phyloP scores from a whole-genome alignment of 2,797 vertebrate species.

The Sus cebifrons region DNA sequence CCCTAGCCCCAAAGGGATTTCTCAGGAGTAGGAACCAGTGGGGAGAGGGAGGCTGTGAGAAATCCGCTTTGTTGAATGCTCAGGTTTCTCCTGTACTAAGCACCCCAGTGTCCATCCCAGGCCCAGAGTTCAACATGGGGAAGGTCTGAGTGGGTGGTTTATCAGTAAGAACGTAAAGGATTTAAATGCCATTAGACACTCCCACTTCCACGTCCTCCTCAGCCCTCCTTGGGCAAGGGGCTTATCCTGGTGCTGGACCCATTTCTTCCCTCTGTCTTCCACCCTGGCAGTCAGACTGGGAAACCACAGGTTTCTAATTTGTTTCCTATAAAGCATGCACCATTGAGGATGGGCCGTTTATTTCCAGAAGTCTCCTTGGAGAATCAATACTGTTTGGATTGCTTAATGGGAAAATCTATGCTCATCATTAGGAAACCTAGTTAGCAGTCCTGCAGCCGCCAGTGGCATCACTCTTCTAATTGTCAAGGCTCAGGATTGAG shows the following conservation, averaged over 20 bases:
- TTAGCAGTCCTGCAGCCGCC: conserved; percentile 73
- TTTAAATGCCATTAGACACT: background rate
- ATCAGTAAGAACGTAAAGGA: background rate
- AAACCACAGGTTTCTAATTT: conserved; percentile 67
- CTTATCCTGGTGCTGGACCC: background rate
- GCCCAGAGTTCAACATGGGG: background rate
- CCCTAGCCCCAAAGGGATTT: background rate
- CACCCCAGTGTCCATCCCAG: background rate
- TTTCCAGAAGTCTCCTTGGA: conserved; percentile 84
- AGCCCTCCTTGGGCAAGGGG: background rate
- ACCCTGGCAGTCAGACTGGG: conserved; percentile 54
- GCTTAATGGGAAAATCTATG: conserved; percentile 90
- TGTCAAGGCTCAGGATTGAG: conserved; percentile 39
- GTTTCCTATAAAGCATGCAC: conserved; percentile 71
- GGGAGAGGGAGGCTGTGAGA: background rate
- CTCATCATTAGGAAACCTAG: conserved; percentile 84
- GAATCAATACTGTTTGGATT: conserved; percentile 89
- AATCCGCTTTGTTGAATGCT: background rate
- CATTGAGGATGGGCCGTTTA: conserved; percentile 72
- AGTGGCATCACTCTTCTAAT: conserved; percentile 80
- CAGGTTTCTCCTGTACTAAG: conserved; percentile 13
- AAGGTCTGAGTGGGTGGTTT: background rate
- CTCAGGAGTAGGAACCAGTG: background rate
- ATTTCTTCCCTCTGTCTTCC: background rate
- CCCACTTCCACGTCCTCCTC: background rate